Evolutionary conservation across 2,113 vertebrate species (phyloP), one percentile per base, ranked within the genome.

Genomic region (Podocnemis expansa): DNA sequence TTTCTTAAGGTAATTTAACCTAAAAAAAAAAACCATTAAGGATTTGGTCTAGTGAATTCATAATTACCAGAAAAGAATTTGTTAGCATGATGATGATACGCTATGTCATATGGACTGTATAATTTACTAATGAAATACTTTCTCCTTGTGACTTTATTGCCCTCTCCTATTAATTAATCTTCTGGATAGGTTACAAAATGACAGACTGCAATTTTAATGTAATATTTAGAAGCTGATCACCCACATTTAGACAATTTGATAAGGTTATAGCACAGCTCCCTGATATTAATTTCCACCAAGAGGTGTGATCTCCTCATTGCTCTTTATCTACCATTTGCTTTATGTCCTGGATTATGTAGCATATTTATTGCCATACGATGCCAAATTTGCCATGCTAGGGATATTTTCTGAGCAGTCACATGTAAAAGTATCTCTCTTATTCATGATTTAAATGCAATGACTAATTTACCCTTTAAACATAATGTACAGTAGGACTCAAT

Each of bases 101-200:
- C 51, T 27, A 13, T 76, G 47, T 88, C 88, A 55, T 82, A 87
- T 19, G 31, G 78, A 90, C 87, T 63, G 16, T 63, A 67, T 89
- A 82, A 94, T 95, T 94, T 93, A 70, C 34, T 88, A 91, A 91
- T n/a, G 6, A 94, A 95, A 88, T 43, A 95, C 29, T 83, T 91
- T 3, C 45, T 63, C 58, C 93, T 90, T 91, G 78, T 43, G 92
- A 89, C 21, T 96, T 92, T 96, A 93, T 96, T 97, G 78, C 49
- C n/a, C 14, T 88, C 3, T 52, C 3, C 52, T 87, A 93, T 85
- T 93, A 95, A 95, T 86, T 94, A 93, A 85, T 93, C 80, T 78
- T 38, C 73, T 58, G 52, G 89, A 94, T 31, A 49, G 25, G 10
- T 87, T 93, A 91, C 88, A 91, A 89, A 93, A 87, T 92, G 81